Percentiles rank a stretch among this genome's conserved stretches.
These are phyloP conservation scores for Onchidella celtica DNA, from an alignment of 2,888 invertebrate genomes.

Conservation along the genomic window DNA sequence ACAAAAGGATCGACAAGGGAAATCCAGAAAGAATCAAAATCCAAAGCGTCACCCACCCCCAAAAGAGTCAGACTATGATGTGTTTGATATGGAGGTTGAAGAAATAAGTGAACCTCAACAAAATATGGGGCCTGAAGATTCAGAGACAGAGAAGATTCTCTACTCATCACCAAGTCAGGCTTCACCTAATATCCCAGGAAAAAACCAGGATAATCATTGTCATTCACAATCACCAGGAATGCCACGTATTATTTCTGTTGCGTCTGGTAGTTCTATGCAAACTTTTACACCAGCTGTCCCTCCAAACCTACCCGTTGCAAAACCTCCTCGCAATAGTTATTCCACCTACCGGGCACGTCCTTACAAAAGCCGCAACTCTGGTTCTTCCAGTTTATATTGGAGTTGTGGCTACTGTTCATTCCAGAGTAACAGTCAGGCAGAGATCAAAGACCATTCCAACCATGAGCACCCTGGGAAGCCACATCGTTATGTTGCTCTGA, in stretches of 20 bases:
- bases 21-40: conserved; percentile 35
- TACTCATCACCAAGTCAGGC: conserved; percentile 16
- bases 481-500: conserved; percentile 66
- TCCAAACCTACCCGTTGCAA: not conserved
- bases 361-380: not conserved
- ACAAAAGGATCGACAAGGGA: not conserved
- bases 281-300: not conserved
- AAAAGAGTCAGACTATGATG: conserved; percentile 56
- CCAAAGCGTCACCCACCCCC: conserved; percentile 28
- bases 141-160: not conserved
- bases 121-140: not conserved
- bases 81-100: conserved; percentile 63
- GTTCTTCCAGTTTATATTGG: conserved; percentile 67
- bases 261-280: conserved; percentile 4
- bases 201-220: no score
- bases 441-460: conserved; percentile 68
- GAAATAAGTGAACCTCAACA: conserved; percentile 27
- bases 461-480: conserved; percentile 64
- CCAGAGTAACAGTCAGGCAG: conserved; percentile 66
- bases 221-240: no score
- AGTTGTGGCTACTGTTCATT: conserved; percentile 72
- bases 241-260: not conserved
- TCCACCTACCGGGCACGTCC: not conserved
- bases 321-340: not conserved
- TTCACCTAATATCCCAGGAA: no score